Evolutionary conservation across 2,113 vertebrate species (phyloP).

Genomic region (Plectropomus leopardus): DNA sequence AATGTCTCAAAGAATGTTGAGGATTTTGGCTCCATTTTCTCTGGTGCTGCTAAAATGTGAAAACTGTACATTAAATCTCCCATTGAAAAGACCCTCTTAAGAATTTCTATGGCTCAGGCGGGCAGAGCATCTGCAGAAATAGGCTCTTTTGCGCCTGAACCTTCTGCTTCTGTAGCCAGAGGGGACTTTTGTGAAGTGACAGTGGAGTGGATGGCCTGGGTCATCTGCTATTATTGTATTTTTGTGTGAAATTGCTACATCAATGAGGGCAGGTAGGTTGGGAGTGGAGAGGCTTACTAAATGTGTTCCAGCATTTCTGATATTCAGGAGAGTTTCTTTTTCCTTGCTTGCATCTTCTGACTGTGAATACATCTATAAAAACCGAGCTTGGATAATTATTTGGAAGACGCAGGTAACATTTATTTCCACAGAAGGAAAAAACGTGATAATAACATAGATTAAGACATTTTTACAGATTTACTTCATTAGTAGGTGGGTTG

Average conservation of each 20-base stretch:
- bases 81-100: conserved; percentile 23
- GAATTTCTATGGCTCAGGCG: conserved; percentile 37
- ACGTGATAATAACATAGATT: neutral
- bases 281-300: conserved; percentile 46
- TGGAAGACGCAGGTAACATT: neutral
- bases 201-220: conserved; percentile 56
- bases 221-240: conserved; percentile 65
- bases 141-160: conserved; percentile 22
- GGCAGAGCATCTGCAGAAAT: conserved; percentile 46
- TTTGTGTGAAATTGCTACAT: conserved; percentile 66
- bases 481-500: neutral
- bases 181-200: conserved; percentile 55
- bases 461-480: neutral
- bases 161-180: conserved; percentile 37
- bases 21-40: conserved; percentile 17
- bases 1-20: conserved; percentile 7
- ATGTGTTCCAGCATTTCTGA: conserved; percentile 44
- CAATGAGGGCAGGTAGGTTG: conserved; percentile 57
- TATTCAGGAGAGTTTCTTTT: conserved; percentile 6
- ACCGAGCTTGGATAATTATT: neutral
- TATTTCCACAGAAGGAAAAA: neutral
- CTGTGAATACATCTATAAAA: neutral
- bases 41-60: conserved; percentile 13
- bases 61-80: conserved; percentile 32
- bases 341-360: neutral